phyloP scores from a whole-genome alignment of 1,140 invertebrate species.

The Neelides sp. region DNA sequence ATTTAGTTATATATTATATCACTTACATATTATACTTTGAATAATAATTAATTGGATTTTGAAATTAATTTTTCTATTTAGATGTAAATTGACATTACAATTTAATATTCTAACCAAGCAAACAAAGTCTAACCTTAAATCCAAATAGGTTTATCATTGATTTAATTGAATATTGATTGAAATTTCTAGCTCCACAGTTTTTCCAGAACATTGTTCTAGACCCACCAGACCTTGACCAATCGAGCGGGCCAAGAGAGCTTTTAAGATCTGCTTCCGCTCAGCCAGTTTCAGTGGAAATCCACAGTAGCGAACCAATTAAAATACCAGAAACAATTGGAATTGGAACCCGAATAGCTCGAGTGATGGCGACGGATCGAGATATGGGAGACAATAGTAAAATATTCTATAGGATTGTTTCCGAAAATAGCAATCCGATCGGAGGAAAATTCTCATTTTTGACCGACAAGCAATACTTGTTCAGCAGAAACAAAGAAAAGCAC shows the following conservation, averaged over 20 bases:
- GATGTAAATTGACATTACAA: too few relatives aligned
- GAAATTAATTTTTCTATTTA: too few relatives aligned
- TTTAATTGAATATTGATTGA: too few relatives aligned
- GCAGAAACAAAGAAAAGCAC: slow-evolving; percentile 40
- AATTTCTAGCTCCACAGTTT: too few relatives aligned
- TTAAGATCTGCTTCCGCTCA: slow-evolving; percentile 26
- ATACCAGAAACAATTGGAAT: slow-evolving; percentile 40
- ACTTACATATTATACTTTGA: too few relatives aligned
- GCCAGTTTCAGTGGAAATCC: slow-evolving; percentile 32
- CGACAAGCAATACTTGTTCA: slow-evolving; percentile 28
- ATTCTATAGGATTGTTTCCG: slow-evolving; percentile 56
- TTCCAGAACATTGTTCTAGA: slow-evolving; percentile 26
- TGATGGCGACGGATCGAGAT: slow-evolving; percentile 40
- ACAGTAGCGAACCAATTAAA: slow-evolving; percentile 33
- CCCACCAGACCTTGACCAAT: slow-evolving; percentile 24
- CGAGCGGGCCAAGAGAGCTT: slow-evolving; percentile 22
- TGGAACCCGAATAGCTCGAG: slow-evolving; percentile 37
- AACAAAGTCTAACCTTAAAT: too few relatives aligned
- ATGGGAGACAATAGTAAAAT: slow-evolving; percentile 54
- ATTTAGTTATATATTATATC: too few relatives aligned
- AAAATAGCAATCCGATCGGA: slow-evolving; percentile 35
- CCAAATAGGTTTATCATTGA: too few relatives aligned
- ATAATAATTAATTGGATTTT: too few relatives aligned
- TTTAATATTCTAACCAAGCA: too few relatives aligned
- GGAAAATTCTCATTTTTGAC: slow-evolving; percentile 25